phyloP scores from a whole-genome alignment of 2,797 vertebrate genomes.

The Mycteria americana region DNA sequence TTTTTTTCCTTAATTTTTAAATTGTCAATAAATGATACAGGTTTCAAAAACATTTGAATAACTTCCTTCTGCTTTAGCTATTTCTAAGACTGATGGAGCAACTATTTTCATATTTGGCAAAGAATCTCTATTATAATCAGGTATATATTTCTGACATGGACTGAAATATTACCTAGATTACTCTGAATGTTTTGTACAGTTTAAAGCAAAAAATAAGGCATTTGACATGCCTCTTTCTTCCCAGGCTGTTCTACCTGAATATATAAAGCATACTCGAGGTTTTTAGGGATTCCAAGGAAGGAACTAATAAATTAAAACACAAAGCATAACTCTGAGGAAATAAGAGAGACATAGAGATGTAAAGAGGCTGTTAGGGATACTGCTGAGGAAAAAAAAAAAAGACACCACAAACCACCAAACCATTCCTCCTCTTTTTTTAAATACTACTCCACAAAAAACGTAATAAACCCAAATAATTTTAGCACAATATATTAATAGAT shows the following conservation, averaged over 20 bases:
- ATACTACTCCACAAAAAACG: background rate
- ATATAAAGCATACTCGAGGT: background rate
- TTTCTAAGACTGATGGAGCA: background rate
- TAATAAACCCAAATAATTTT: background rate
- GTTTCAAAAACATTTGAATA: background rate
- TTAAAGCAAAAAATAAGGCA: background rate
- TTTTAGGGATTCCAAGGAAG: background rate
- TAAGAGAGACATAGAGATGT: background rate
- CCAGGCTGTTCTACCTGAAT: background rate
- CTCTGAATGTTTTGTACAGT: background rate
- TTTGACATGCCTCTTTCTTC: background rate
- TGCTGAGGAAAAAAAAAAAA: background rate
- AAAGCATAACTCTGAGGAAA: background rate
- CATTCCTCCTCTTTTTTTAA: background rate
- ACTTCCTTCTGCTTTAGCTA: constrained; percentile 23
- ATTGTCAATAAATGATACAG: background rate
- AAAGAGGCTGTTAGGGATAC: background rate
- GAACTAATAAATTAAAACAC: background rate
- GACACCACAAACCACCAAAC: too few relatives aligned
- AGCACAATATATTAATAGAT: background rate
- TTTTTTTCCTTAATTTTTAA: background rate
- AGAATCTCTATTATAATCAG: background rate
- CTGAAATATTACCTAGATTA: background rate
- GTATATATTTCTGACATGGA: background rate
- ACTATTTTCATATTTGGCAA: background rate